Conservation (phyloP, 2,888 invertebrate genomes). For the Spatulosminthurus flaviceps region DNA sequence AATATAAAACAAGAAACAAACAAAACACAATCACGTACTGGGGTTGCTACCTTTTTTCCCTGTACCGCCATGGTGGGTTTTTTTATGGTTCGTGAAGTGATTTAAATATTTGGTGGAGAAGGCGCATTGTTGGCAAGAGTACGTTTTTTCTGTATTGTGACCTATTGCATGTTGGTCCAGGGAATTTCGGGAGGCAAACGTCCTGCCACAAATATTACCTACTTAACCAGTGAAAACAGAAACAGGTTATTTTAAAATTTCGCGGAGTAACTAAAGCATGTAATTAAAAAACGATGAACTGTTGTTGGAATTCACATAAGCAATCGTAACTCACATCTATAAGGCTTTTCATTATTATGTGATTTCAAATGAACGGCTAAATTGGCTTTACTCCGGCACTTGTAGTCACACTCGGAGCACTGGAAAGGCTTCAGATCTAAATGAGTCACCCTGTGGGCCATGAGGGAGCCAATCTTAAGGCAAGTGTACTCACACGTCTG, state of each 20-base stretch:
- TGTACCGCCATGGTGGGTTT: slow-evolving; percentile 70
- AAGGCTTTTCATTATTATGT: slow-evolving; percentile 63
- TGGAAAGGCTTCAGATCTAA: slow-evolving; percentile 68
- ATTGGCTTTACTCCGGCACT: slow-evolving; percentile 72
- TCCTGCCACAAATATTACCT: slow-evolving; percentile 33
- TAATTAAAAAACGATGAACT: no score
- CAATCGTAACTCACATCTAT: slow-evolving; percentile 53
- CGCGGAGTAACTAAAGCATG: no score
- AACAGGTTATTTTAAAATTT: background rate
- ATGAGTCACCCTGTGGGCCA: slow-evolving; percentile 73
- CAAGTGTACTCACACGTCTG: slow-evolving; percentile 70
- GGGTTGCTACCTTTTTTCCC: slow-evolving; percentile 36
- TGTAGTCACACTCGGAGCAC: slow-evolving; percentile 71
- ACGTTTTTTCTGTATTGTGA: slow-evolving; percentile 71
- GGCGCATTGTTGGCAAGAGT: slow-evolving; percentile 74
- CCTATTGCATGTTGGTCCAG: slow-evolving; percentile 71
- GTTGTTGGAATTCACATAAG: slow-evolving; percentile 4
- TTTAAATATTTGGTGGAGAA: slow-evolving; percentile 75
- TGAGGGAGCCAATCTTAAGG: slow-evolving; percentile 70
- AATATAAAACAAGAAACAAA: slow-evolving; percentile 24
- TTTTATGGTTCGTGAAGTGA: slow-evolving; percentile 74
- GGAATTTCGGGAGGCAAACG: slow-evolving; percentile 36
- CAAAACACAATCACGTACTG: slow-evolving; percentile 36
- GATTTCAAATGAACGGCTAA: slow-evolving; percentile 70
- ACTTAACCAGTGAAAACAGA: background rate